Percentiles rank a stretch among this genome's conserved stretches.
These are phyloP conservation scores for Neodiprion lecontei DNA, from an alignment of 1,140 invertebrate genomes.

Conservation along the genomic window DNA sequence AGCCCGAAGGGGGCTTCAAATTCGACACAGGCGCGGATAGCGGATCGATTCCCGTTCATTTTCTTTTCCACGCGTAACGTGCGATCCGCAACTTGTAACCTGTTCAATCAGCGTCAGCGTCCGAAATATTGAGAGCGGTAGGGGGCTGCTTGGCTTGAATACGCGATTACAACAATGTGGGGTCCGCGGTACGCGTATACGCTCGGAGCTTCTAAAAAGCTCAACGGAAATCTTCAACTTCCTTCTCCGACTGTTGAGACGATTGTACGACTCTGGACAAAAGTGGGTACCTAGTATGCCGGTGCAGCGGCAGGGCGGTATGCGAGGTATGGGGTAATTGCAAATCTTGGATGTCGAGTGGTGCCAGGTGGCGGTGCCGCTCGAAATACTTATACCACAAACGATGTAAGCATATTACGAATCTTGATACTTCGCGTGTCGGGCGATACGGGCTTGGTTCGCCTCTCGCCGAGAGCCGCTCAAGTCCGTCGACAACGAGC, in stretches of 20 bases:
- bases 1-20: too few species aligned
- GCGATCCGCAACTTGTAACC: too few species aligned
- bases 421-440: too few species aligned
- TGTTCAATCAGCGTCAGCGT: too few species aligned
- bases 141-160: neutral
- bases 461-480: too few species aligned
- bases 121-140: too few species aligned
- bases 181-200: neutral
- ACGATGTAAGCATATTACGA: too few species aligned
- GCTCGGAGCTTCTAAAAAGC: neutral
- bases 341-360: slow-evolving; percentile 4
- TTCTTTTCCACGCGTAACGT: neutral
- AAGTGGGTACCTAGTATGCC: too few species aligned
- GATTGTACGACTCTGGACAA: neutral
- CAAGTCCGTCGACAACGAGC: too few species aligned
- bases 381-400: too few species aligned
- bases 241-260: neutral
- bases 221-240: neutral
- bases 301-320: neutral
- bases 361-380: neutral
- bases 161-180: neutral
- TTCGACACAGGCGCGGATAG: too few species aligned
- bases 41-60: neutral
- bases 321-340: neutral
- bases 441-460: too few species aligned